Base-by-base conservation (phyloP, 2,888 invertebrate genomes). In the Leptopilina myrica region DNA sequence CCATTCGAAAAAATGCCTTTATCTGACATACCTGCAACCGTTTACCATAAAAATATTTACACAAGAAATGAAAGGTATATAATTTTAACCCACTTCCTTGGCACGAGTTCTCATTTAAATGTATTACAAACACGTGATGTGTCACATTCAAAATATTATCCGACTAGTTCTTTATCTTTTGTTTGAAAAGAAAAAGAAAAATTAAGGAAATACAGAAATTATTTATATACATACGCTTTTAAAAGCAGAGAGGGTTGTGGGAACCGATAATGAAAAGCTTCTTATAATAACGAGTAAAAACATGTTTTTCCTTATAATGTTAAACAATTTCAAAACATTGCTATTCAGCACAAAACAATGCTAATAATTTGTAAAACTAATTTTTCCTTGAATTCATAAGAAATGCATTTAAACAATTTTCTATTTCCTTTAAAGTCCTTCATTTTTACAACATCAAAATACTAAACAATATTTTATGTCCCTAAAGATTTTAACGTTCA, bases 61-160 rank as follows among this genome's bases (percentile, higher is more conserved):
- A 33, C 26, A 73, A 26, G 14, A 53, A 73, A 56, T 33, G 20
- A 73, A 73, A 33, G 12, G 49, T 73, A 73, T 33, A 33, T 33
- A 33, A 73, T 73, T 73, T 73, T 73, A 73, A 73, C 20, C 53
- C n/a, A 73, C 33, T 73, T 73, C n/a, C n/a, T 26, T 33, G 33
- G n/a, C n/a, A 26, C 56, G 73, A 73, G 56, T 49, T 56, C n/a
- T 73, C 26, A 56, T 49, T 49, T 46, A 46, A 9, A 49, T 49
- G 49, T 73, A 53, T 33, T 73, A 8, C 9, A 33, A 33, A 73
- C 73, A 73, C 26, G 20, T 26, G 20, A 73, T 73, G 73, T 69
- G 69, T 69, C 53, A 69, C 26, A 53, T 49, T 26, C 14, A 53
- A 73, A 14, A 26, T 73, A 73, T 73, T 73, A 56, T 56, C 49